phyloP scores from a whole-genome alignment of 2,888 invertebrate species.

The Polyploca ridens region DNA sequence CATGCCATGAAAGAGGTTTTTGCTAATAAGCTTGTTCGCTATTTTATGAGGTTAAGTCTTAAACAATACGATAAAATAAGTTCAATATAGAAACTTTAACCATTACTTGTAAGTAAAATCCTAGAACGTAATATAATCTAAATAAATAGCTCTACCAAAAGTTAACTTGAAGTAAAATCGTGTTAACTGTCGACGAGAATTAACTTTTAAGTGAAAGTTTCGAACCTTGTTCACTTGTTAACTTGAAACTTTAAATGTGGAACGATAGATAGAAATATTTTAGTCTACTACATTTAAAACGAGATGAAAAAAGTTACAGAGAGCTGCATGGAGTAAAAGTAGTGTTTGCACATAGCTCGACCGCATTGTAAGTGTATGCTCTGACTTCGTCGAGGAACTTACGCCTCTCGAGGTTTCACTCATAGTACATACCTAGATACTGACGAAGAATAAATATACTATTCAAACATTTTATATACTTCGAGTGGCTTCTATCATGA shows the following conservation, averaged over 20 bases:
- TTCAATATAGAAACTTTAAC: too few species aligned
- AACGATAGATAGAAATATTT: background rate
- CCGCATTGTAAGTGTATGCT: constrained; percentile 46
- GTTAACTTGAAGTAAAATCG: too few species aligned
- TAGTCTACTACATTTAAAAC: constrained; percentile 46
- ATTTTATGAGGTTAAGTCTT: too few species aligned
- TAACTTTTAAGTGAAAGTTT: background rate
- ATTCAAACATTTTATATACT: background rate
- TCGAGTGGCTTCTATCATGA: background rate
- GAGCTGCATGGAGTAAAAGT: constrained; percentile 32
- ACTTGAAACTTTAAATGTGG: constrained; percentile 11
- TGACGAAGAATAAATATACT: background rate
- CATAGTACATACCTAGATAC: background rate
- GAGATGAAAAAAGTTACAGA: constrained; percentile 65
- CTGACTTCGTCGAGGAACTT: constrained; percentile 47
- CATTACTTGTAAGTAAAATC: too few species aligned
- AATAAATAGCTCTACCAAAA: too few species aligned
- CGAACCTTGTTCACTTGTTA: background rate
- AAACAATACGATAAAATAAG: too few species aligned
- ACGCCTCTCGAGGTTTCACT: constrained; percentile 34
- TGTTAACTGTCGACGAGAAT: background rate
- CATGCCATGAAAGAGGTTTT: too few species aligned
- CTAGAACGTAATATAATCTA: too few species aligned
- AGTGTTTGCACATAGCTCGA: constrained; percentile 59
- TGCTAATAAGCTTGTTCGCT: too few species aligned